These are phyloP conservation scores for Caradrina kadenii DNA, from an alignment of 2,888 invertebrate species.

Conservation along the genomic window DNA sequence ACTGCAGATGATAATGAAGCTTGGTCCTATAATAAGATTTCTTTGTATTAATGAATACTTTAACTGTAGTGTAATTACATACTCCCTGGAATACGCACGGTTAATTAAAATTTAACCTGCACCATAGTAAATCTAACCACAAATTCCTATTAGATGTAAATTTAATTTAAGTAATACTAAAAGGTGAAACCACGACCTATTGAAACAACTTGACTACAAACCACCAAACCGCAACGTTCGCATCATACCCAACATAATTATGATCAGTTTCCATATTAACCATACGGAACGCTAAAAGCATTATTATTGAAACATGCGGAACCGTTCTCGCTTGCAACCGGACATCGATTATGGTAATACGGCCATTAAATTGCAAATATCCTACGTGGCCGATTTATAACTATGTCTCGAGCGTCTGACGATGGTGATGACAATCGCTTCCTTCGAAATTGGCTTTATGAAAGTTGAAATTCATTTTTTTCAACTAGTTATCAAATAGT, in stretches of 20 bases:
- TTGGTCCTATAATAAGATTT: no score
- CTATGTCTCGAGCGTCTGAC: conserved; percentile 53
- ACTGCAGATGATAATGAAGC: no score
- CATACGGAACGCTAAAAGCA: conserved; percentile 45
- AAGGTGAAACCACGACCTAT: conserved; percentile 20
- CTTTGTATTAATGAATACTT: no score
- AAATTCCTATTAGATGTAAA: conserved; percentile 4
- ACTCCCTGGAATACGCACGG: no score
- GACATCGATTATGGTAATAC: conserved; percentile 85
- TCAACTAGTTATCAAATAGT: no score
- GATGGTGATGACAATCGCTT: conserved; percentile 27
- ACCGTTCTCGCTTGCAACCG: conserved; percentile 57
- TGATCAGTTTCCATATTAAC: conserved; percentile 33
- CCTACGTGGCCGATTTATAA: conserved; percentile 72
- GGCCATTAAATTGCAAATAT: conserved; percentile 85
- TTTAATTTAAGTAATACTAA: not conserved
- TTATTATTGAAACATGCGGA: conserved; percentile 62
- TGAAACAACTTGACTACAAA: conserved; percentile 42
- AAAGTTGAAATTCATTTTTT: conserved; percentile 7
- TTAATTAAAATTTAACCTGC: not conserved
- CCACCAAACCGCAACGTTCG: conserved; percentile 31
- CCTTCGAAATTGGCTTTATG: conserved; percentile 31
- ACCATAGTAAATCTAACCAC: not conserved
- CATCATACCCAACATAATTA: conserved; percentile 2
- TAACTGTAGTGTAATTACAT: no score